Conservation (phyloP, 2,113 vertebrate species). For the Heterochromis multidens region DNA sequence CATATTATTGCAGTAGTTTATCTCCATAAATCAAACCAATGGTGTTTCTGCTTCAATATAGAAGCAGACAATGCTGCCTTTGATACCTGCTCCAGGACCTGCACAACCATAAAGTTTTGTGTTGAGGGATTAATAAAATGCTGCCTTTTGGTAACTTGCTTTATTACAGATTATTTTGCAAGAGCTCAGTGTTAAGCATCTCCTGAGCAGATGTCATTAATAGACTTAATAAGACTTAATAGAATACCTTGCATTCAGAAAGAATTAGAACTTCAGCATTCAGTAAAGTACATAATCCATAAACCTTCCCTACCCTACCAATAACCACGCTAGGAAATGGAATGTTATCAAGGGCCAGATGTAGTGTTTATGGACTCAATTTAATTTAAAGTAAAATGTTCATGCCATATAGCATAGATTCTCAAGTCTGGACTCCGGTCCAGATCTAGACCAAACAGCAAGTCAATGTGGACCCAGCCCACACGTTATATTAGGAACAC, state of each 20-base stretch:
- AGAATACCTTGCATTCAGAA: not conserved
- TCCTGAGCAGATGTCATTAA: not conserved
- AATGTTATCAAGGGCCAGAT: not conserved
- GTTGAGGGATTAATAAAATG: not conserved
- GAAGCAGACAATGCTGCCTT: not conserved
- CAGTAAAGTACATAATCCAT: not conserved
- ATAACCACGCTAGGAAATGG: not conserved
- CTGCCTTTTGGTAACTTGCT: not conserved
- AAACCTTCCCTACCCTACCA: not conserved
- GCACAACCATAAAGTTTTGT: not conserved
- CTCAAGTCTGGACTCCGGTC: too few species aligned
- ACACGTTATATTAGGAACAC: too few species aligned
- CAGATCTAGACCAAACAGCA: too few species aligned
- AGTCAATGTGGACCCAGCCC: too few species aligned
- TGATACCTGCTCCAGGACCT: not conserved
- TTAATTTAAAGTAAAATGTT: not conserved
- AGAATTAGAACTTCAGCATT: not conserved
- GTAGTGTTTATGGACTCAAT: not conserved
- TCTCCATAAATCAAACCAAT: not conserved
- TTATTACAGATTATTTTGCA: not conserved
- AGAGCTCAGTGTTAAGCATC: not conserved
- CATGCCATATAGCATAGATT: not conserved
- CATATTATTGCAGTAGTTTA: not conserved
- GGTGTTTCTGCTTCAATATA: not conserved
- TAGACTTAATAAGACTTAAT: not conserved